phyloP scores from a whole-genome alignment of 2,888 invertebrate genomes.

The Gnatocerus cornutus region DNA sequence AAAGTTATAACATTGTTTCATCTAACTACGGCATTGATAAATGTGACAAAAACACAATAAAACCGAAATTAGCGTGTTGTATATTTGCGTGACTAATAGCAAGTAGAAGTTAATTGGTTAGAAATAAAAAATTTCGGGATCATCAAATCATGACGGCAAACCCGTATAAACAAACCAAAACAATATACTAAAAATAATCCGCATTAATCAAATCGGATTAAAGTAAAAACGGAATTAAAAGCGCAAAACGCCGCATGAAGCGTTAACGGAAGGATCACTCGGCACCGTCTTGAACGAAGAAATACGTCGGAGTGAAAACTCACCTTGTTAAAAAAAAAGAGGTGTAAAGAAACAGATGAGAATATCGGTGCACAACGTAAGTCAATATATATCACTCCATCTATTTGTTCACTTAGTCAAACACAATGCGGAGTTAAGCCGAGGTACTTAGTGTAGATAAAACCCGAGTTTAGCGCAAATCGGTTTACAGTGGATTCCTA shows the following conservation, averaged over 20 bases:
- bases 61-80: slow-evolving; percentile 12
- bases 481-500: slow-evolving; percentile 73
- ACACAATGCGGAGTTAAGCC: slow-evolving; percentile 72
- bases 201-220: slow-evolving; percentile 60
- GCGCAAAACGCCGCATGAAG: slow-evolving; percentile 33
- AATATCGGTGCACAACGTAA: slow-evolving; percentile 63
- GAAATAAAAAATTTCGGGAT: slow-evolving; percentile 40
- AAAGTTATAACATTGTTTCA: background rate
- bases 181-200: slow-evolving; percentile 57
- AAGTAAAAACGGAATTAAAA: slow-evolving; percentile 53
- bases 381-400: slow-evolving; percentile 72
- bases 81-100: slow-evolving; percentile 22
- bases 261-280: slow-evolving; percentile 8
- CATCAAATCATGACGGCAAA: slow-evolving; percentile 42
- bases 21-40: background rate
- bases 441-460: slow-evolving; percentile 72
- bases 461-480: slow-evolving; percentile 72
- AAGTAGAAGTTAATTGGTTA: slow-evolving; percentile 36
- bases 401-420: slow-evolving; percentile 73
- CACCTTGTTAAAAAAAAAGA: slow-evolving; percentile 57
- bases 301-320: slow-evolving; percentile 52
- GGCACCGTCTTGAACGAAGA: slow-evolving; percentile 38
- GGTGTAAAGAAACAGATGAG: slow-evolving; percentile 58
- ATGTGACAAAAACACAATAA: slow-evolving; percentile 8
- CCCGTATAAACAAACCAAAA: slow-evolving; percentile 48